Conservation (phyloP, 2,113 vertebrate genomes). For the Dissostichus mawsoni region DNA sequence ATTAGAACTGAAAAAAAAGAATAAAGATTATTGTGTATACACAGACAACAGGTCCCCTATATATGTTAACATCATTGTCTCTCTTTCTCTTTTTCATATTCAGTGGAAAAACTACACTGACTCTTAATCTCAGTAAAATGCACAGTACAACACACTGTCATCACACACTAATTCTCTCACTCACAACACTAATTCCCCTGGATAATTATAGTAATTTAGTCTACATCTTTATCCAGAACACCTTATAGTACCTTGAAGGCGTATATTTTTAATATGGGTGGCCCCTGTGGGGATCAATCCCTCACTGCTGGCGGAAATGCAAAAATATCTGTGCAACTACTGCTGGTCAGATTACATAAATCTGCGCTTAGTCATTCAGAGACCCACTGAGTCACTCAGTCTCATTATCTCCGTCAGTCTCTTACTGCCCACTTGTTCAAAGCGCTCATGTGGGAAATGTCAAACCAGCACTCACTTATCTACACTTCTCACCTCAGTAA, state of each 20-base stretch:
- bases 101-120: conserved; percentile 22
- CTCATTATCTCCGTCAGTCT: conserved; percentile 24
- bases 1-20: conserved; percentile 15
- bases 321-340: conserved; percentile 46
- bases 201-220: conserved; percentile 77
- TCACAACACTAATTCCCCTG: conserved; percentile 71
- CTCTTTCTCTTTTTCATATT: conserved; percentile 15
- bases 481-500: not conserved
- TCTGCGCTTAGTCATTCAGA: conserved; percentile 54
- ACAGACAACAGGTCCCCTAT: conserved; percentile 1
- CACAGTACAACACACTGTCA: conserved; percentile 62
- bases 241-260: conserved; percentile 59
- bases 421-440: not conserved
- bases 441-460: conserved; percentile 37
- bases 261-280: conserved; percentile 61
- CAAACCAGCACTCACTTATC: conserved; percentile 4
- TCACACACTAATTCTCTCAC: conserved; percentile 70
- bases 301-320: conserved; percentile 36
- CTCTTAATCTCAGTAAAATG: conserved; percentile 50
- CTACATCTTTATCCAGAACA: conserved; percentile 63
- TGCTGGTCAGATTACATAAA: conserved; percentile 53
- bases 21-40: conserved; percentile 15
- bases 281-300: conserved; percentile 67
- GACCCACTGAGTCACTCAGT: conserved; percentile 55
- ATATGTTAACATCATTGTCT: conserved; percentile 16